These are phyloP conservation scores for Mobula birostris DNA, from an alignment of 2,113 vertebrate genomes.

Conservation along the genomic window DNA sequence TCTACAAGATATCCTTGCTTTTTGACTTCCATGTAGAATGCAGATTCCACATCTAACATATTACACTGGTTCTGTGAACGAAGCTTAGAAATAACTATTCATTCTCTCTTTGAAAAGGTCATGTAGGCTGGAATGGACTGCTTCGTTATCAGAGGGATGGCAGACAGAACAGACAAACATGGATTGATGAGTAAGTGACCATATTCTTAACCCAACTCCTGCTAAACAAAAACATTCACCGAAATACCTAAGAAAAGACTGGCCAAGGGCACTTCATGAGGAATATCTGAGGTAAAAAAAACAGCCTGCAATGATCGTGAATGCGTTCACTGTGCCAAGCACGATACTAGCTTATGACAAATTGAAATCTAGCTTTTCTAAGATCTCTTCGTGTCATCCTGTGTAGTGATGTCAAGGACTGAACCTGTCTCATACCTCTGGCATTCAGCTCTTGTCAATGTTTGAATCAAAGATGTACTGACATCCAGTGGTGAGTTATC, in stretches of 20 bases:
- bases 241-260: neutral
- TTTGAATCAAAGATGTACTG: neutral
- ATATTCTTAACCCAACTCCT: neutral
- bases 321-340: neutral
- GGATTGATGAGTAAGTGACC: neutral
- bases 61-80: neutral
- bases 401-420: neutral
- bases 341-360: neutral
- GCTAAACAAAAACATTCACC: neutral
- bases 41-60: neutral
- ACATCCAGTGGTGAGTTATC: neutral
- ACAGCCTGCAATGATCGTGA: neutral
- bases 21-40: neutral
- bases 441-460: neutral
- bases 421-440: neutral
- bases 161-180: neutral
- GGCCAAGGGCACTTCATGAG: neutral
- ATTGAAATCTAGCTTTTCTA: neutral
- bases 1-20: neutral
- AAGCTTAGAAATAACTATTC: neutral
- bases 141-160: neutral
- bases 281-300: too few relatives aligned
- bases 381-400: neutral
- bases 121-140: neutral
- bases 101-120: neutral